These are phyloP conservation scores for Tenthredo mesomela DNA, from an alignment of 2,888 invertebrate species.

Conservation along the genomic window DNA sequence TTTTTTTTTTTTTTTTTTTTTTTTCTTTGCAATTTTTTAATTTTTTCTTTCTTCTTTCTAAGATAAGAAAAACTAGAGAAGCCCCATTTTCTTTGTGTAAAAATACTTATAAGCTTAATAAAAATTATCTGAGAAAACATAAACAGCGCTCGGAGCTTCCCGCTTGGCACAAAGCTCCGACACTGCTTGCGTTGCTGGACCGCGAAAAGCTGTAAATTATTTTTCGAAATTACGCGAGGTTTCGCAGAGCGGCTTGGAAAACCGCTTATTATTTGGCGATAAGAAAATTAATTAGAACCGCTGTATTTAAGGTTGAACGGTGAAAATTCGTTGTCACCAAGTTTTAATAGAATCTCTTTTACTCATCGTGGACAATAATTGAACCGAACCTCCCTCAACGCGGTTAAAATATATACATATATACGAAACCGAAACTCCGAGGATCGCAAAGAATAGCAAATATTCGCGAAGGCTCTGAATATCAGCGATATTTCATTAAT, in stretches of 20 bases:
- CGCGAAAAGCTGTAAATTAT: constrained; percentile 34
- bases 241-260: constrained; percentile 23
- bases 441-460: constrained; percentile 35
- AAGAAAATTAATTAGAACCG: constrained; percentile 72
- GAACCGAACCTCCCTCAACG: constrained; percentile 59
- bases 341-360: constrained; percentile 72
- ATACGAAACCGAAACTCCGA: background rate
- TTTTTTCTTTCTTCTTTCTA: background rate
- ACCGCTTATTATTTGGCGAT: constrained; percentile 65
- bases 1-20: background rate
- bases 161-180: background rate
- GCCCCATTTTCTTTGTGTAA: constrained; percentile 36
- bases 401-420: background rate
- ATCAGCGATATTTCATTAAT: constrained; percentile 49
- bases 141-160: constrained; percentile 8
- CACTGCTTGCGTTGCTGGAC: background rate
- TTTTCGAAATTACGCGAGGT: constrained; percentile 38
- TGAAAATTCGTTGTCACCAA: constrained; percentile 63
- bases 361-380: constrained; percentile 66
- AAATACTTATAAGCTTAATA: constrained; percentile 50
- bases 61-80: constrained; percentile 42
- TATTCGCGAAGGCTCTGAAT: constrained; percentile 39
- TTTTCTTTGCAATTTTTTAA: background rate
- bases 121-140: constrained; percentile 48
- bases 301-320: constrained; percentile 70